These are phyloP conservation scores for Ophion obscuratus DNA, from an alignment of 2,888 invertebrate genomes.

Conservation along the genomic window DNA sequence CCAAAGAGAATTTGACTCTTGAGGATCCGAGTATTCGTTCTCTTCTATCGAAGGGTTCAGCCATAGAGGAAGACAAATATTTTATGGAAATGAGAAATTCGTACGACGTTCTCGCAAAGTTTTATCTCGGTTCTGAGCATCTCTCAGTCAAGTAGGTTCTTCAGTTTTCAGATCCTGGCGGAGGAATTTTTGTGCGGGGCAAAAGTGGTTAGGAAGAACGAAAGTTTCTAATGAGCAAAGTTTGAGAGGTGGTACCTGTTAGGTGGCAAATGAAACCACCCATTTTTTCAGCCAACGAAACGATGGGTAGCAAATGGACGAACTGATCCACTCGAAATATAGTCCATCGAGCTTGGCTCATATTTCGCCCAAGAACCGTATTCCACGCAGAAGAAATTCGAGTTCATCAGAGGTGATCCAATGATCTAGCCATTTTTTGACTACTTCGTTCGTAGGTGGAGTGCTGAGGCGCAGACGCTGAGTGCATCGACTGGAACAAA, in stretches of 20 bases:
- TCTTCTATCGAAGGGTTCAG: background rate
- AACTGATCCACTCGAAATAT: background rate
- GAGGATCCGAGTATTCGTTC: background rate
- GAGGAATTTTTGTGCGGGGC: background rate
- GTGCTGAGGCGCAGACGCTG: background rate
- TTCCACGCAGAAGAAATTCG: background rate
- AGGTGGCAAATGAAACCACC: background rate
- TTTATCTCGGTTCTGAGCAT: background rate
- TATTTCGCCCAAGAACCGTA: background rate
- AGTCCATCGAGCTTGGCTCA: background rate
- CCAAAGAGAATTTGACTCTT: background rate
- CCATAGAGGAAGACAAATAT: background rate
- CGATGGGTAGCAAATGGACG: background rate
- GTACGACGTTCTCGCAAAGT: background rate
- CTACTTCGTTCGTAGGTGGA: background rate
- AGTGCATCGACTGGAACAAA: background rate
- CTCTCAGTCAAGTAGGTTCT: background rate
- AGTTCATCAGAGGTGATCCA: background rate
- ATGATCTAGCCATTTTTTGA: background rate
- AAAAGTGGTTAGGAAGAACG: background rate
- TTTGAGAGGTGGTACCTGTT: background rate
- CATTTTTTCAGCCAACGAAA: background rate
- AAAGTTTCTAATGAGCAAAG: background rate
- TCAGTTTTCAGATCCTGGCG: background rate
- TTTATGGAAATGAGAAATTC: background rate